Base-by-base conservation (phyloP, 2,797 vertebrate species). In the Staurois parvus region DNA sequence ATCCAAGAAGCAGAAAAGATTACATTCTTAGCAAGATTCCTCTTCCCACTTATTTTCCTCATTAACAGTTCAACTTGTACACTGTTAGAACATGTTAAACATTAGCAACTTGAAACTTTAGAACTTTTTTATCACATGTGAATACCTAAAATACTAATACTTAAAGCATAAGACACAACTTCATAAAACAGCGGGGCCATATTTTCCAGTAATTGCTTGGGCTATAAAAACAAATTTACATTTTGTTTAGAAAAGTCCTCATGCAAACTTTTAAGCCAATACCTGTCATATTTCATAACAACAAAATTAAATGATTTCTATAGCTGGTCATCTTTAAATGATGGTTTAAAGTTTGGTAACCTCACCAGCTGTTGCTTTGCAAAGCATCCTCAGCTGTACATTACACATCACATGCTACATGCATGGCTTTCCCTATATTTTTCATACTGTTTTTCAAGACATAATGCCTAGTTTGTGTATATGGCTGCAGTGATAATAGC, bases 311-410 rank as follows among this genome's bases (percentile, higher is more conserved):
- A 84, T 28, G 62, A 79, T 75, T 85, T 72, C 32, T 73, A 15
- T 66, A 67, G 48, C 72, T 81, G 34, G 79, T 45, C 68, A 86
- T 74, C 68, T 78, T 74, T 82, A 73, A 83, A 87, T 81, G 68
- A 40, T 37, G 75, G 73, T 79, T 67, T 69, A 30, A 72, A 85
- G 52, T 26, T 75, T 64, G 74, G 45, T 77, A 83, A 48, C 79
- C 68, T 72, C 67, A 77, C 66, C 67, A 86, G 68, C 83, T 87
- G 75, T 83, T 86, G 59, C 29, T 40, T 37, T 67, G 45, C n/a
- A 72, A 82, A 86, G 32, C 76, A 59, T 37, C 26, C 62, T 37
- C 42, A 79, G 85, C 59, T 59, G n/a, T 68, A 19, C 73, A 62
- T 69, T 69, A 79, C 45, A 83, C 8, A 78, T 26, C 40, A 69